A percentile compares a stretch with the other conserved stretches of the same genome.
phyloP scores from a whole-genome alignment of 2,888 invertebrate species.

The Lasiommata megera region DNA sequence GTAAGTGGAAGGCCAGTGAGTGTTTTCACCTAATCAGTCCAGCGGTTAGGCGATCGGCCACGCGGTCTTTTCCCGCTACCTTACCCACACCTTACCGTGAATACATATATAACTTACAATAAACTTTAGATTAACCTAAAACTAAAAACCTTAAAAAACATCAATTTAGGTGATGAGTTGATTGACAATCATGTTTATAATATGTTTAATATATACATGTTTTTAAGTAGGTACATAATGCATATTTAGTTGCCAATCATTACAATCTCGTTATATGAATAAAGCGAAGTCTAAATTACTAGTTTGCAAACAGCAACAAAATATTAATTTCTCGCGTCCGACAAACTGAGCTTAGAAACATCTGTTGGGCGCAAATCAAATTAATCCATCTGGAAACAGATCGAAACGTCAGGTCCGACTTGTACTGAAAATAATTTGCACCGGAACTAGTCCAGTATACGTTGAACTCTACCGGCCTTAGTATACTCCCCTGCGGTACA shows the following conservation, averaged over 20 bases:
- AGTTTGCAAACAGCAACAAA: slow-evolving; percentile 24
- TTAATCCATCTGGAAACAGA: slow-evolving; percentile 79
- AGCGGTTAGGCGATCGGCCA: too few species aligned
- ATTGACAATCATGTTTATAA: too few species aligned
- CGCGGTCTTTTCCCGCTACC: too few species aligned
- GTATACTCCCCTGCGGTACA: slow-evolving; percentile 18
- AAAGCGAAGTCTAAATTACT: background rate
- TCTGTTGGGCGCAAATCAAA: slow-evolving; percentile 76
- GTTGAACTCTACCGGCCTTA: slow-evolving; percentile 36
- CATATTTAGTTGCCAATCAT: background rate
- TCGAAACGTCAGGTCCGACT: slow-evolving; percentile 76
- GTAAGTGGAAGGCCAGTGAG: too few species aligned
- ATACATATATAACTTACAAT: too few species aligned
- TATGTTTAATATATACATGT: too few species aligned
- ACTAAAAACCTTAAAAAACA: too few species aligned
- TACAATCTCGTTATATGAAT: background rate
- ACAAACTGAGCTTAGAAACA: slow-evolving; percentile 54
- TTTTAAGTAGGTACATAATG: background rate
- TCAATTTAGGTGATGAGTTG: too few species aligned
- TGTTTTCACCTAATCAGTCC: too few species aligned
- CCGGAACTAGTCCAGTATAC: slow-evolving; percentile 43
- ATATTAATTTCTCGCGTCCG: slow-evolving; percentile 40
- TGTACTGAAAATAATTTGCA: slow-evolving; percentile 75
- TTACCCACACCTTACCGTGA: too few species aligned
- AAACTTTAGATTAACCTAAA: too few species aligned